Evolutionary conservation across 1,140 invertebrate genomes (phyloP).

Genomic region (Sinella curviseta): DNA sequence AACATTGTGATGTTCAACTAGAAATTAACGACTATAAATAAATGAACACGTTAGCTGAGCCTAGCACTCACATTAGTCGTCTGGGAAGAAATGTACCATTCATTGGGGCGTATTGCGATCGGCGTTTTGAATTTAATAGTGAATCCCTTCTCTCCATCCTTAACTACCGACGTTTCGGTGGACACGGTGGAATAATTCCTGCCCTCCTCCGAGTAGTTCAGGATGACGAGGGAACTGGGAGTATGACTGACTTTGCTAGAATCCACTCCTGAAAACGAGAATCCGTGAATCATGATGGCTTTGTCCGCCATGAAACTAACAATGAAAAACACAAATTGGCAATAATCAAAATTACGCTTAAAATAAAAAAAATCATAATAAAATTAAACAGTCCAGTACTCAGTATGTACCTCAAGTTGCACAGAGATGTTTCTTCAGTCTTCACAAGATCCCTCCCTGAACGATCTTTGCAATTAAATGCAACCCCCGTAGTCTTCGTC

Average conservation of each 20-base stretch:
- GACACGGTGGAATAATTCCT: conserved; percentile 30
- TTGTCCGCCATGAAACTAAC: conserved; percentile 2
- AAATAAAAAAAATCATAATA: too few species aligned
- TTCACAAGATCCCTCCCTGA: conserved; percentile 4
- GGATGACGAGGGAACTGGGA: conserved; percentile 32
- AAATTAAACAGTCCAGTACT: too few species aligned
- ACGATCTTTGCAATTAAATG: conserved; percentile 34
- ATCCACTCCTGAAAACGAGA: conserved; percentile 35
- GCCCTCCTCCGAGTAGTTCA: conserved; percentile 33
- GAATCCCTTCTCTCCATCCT: conserved; percentile 36
- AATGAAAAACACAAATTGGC: not conserved
- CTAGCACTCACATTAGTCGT: conserved; percentile 31
- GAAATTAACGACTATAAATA: not conserved
- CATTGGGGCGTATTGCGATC: conserved; percentile 34
- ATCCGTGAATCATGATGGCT: conserved; percentile 13
- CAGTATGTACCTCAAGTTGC: conserved; percentile 41
- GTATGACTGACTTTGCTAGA: conserved; percentile 34
- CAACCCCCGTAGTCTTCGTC: conserved; percentile 4
- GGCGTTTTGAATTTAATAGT: conserved; percentile 35
- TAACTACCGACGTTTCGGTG: conserved; percentile 23
- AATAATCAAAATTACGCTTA: not conserved
- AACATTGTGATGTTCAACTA: too few species aligned
- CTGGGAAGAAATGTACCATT: conserved; percentile 39
- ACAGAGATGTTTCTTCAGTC: conserved; percentile 24
- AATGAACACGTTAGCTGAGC: not conserved